Conservation (phyloP, 2,113 vertebrate genomes). For the Parus major region DNA sequence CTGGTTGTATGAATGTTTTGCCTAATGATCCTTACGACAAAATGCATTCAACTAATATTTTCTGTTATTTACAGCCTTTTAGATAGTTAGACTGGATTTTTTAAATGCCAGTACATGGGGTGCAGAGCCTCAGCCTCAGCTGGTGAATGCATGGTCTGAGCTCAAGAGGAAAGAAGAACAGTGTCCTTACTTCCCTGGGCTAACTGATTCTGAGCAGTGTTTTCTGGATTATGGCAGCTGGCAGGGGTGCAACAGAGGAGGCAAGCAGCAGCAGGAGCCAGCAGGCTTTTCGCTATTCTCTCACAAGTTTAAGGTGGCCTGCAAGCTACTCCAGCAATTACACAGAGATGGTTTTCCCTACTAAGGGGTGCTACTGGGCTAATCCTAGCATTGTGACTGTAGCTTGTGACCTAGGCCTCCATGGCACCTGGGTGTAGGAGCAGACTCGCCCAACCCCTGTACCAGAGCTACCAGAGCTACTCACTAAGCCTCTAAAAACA, state of each 20-base stretch:
- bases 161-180: neutral
- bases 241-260: neutral
- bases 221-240: neutral
- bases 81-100: neutral
- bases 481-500: neutral
- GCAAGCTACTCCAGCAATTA: neutral
- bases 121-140: neutral
- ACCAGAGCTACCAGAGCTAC: neutral
- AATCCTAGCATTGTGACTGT: neutral
- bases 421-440: neutral
- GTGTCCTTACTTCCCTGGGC: neutral
- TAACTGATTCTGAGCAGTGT: neutral
- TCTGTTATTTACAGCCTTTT: neutral
- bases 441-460: neutral
- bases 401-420: fast-evolving
- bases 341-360: neutral
- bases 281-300: neutral
- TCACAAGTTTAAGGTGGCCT: neutral
- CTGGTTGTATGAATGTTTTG: neutral
- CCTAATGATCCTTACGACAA: neutral
- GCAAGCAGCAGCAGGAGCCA: neutral
- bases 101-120: neutral
- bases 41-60: neutral
- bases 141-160: neutral
- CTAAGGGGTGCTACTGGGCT: neutral